phyloP scores from a whole-genome alignment of 1,140 invertebrate species.

The Leptopilina boulardi region DNA sequence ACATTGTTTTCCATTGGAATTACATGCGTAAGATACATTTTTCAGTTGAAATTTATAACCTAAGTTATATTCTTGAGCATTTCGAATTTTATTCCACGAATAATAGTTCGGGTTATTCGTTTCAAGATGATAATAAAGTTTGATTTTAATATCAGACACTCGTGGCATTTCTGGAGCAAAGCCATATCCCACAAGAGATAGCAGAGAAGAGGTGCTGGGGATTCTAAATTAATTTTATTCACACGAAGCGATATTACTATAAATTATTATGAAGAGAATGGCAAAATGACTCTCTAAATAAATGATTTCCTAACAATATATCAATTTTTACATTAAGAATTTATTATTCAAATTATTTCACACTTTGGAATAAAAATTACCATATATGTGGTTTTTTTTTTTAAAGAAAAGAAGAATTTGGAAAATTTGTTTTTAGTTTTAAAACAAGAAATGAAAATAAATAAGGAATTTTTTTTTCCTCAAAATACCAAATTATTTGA shows the following conservation, averaged over 20 bases:
- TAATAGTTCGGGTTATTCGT: slow-evolving; percentile 29
- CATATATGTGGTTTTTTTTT: too few species aligned
- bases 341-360: neutral
- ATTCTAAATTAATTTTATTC: slow-evolving; percentile 21
- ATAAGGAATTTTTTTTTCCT: too few species aligned
- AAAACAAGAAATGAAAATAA: too few species aligned
- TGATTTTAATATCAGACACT: slow-evolving; percentile 30
- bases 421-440: too few species aligned
- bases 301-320: neutral
- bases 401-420: too few species aligned
- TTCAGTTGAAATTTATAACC: neutral
- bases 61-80: slow-evolving; percentile 14
- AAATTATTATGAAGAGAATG: neutral
- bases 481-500: too few species aligned
- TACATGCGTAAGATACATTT: neutral
- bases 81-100: neutral
- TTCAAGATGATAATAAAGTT: slow-evolving; percentile 23
- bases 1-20: neutral
- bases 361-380: too few species aligned
- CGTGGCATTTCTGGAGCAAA: slow-evolving; percentile 24
- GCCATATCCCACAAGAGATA: slow-evolving; percentile 26
- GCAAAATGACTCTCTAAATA: neutral
- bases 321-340: neutral
- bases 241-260: neutral
- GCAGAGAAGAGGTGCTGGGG: neutral